Evolutionary conservation across 1,140 invertebrate species (phyloP).

Genomic region (Euwallacea similis): DNA sequence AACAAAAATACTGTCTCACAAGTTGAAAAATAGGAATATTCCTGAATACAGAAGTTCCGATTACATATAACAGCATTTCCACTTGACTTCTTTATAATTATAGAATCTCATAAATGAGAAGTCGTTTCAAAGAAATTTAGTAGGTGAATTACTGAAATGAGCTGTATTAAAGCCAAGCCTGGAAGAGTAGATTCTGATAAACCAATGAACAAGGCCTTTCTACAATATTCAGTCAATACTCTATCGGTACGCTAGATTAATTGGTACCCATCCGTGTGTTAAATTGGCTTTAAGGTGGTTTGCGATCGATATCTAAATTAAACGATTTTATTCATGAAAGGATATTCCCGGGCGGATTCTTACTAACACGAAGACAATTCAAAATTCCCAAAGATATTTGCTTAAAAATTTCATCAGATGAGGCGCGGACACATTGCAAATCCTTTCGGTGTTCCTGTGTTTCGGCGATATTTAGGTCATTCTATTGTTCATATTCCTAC

Average conservation of each 20-base stretch:
- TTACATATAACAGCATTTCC: not conserved
- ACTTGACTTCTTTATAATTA: not conserved
- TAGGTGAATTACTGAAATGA: not conserved
- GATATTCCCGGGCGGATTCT: not conserved
- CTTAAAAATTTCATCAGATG: constrained; percentile 7
- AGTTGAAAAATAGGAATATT: not conserved
- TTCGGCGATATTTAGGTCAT: constrained; percentile 17
- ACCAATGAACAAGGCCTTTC: constrained; percentile 7
- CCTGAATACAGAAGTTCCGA: not conserved
- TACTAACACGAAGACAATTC: not conserved
- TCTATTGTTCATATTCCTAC: constrained; percentile 13
- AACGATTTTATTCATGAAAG: not conserved
- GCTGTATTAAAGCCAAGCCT: not conserved
- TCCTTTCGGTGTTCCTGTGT: constrained; percentile 6
- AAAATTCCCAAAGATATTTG: not conserved
- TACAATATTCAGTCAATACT: constrained; percentile 11
- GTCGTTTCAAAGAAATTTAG: not conserved
- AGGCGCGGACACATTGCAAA: constrained; percentile 2
- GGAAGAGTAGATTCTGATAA: not conserved
- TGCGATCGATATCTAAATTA: constrained; percentile 2
- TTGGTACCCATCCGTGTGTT: constrained; percentile 13
- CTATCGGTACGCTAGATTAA: constrained; percentile 11
- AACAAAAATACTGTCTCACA: not conserved
- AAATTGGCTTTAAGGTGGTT: constrained; percentile 8
- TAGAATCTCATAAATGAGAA: not conserved